Percentiles rank a stretch among this genome's conserved stretches.
Conservation (phyloP, 2,797 vertebrate genomes). For the Megalops cyprinoides region DNA sequence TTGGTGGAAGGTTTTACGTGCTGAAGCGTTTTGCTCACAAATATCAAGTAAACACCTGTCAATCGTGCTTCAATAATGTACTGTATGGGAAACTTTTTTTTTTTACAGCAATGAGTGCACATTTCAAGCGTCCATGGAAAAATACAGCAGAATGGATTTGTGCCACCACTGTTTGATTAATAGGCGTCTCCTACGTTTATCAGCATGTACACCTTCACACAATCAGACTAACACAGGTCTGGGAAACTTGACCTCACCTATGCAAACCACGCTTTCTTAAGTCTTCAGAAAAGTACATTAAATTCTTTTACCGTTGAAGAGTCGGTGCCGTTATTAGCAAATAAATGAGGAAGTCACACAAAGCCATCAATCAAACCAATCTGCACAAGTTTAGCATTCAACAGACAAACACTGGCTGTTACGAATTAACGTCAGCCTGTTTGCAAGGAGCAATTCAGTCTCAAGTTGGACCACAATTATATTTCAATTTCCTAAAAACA, state of each 20-base stretch:
- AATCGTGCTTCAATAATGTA: too few species aligned
- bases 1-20: too few species aligned
- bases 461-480: neutral
- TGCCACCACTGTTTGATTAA: constrained; percentile 37
- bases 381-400: too few species aligned
- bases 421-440: neutral
- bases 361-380: too few species aligned
- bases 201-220: neutral
- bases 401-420: too few species aligned
- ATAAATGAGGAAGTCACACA: too few species aligned
- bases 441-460: neutral
- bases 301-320: neutral
- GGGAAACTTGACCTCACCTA: neutral
- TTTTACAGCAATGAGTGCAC: too few species aligned
- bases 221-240: neutral
- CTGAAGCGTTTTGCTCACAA: too few species aligned
- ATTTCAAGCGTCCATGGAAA: too few species aligned
- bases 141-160: neutral
- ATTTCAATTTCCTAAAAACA: neutral
- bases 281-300: neutral
- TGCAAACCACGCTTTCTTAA: neutral
- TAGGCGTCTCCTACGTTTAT: constrained; percentile 27
- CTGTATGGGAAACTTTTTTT: neutral
- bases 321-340: too few species aligned
- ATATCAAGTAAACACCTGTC: too few species aligned